Conservation (phyloP, 1,140 invertebrate species). For the Drosophila subobscura region DNA sequence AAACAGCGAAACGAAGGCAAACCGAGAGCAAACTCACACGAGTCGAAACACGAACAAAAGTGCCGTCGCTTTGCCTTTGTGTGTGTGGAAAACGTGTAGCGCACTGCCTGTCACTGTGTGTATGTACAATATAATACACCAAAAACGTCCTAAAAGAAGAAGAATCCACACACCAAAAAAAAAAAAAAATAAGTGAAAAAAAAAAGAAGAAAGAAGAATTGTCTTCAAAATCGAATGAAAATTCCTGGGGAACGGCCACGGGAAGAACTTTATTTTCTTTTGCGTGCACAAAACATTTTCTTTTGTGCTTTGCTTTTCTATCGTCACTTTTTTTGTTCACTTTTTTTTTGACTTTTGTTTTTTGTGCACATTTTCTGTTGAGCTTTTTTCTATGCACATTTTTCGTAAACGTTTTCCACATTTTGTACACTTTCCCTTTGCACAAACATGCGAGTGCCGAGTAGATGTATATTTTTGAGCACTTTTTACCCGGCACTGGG, state of each 20-base stretch:
- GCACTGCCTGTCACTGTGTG: conserved; percentile 57
- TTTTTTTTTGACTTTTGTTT: conserved; percentile 28
- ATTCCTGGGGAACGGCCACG: conserved; percentile 41
- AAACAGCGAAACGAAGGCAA: conserved; percentile 52
- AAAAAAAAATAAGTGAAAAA: conserved; percentile 18
- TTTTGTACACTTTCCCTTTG: background rate
- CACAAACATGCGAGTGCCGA: too few relatives aligned
- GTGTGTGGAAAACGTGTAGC: conserved; percentile 61
- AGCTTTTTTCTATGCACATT: too few relatives aligned
- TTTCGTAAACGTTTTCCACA: too few relatives aligned
- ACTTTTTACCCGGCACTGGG: conserved; percentile 46
- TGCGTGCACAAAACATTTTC: conserved; percentile 18
- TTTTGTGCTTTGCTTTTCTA: conserved; percentile 8
- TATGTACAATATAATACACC: conserved; percentile 79
- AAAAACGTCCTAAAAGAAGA: conserved; percentile 37
- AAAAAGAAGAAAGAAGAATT: conserved; percentile 46
- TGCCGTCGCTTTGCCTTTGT: conserved; percentile 22
- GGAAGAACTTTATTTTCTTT: too few relatives aligned
- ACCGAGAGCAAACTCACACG: conserved; percentile 1
- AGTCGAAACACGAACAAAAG: conserved; percentile 30
- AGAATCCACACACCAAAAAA: conserved; percentile 7
- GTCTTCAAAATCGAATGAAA: conserved; percentile 62
- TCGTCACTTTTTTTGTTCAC: background rate
- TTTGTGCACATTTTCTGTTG: background rate
- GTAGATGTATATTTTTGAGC: conserved; percentile 47